Evolutionary conservation across 2,888 invertebrate genomes (phyloP), one percentile per base, ranked within the genome.

Genomic region (Hydroisotoma schaefferi): DNA sequence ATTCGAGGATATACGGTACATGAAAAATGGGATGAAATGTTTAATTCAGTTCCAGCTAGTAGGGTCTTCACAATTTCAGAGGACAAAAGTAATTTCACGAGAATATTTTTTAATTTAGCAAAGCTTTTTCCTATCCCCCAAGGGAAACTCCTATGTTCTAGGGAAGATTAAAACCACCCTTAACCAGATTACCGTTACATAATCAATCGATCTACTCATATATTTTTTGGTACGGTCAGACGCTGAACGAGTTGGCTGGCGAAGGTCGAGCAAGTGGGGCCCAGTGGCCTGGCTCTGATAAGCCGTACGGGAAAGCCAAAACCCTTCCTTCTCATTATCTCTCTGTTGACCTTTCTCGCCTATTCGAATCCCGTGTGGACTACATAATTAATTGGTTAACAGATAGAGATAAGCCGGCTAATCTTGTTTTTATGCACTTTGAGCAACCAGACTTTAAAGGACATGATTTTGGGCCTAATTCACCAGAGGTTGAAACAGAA

Each of bases 391-490:
- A 78, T 0, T 86, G 86, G 85, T 78, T 85, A 51, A 76, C 75
- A 22, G 74, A 85, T 75, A 76, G 78, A 5, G 73, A 73, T 10
- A 80, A 78, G 58, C 86, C 87, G 10, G 84, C 85, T 0, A 87
- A 88, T 77, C 77, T 87, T 52, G 82, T 85, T 1, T 78, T 86
- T 76, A 59, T 86, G 44, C 88, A 88, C 73, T 82, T 85, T 71
- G 84, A 86, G 68, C 83, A 87, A 72, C 87, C 87, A 0, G 48
- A 40, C 33, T n/a, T 8, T 8, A 8, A 47, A 22, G 63, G 53
- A 0, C 87, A 88, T 75, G 74, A 73, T 0, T 80, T 78, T 73
- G 87, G 85, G 0, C 82, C 83, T 6, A 78, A 83, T 40, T 76
- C 77, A 28, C 63, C 69, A 2, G 72, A 76, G 52, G 76, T 79